Base-by-base conservation (phyloP, 1,140 invertebrate species). In the Orchestia grillus region DNA sequence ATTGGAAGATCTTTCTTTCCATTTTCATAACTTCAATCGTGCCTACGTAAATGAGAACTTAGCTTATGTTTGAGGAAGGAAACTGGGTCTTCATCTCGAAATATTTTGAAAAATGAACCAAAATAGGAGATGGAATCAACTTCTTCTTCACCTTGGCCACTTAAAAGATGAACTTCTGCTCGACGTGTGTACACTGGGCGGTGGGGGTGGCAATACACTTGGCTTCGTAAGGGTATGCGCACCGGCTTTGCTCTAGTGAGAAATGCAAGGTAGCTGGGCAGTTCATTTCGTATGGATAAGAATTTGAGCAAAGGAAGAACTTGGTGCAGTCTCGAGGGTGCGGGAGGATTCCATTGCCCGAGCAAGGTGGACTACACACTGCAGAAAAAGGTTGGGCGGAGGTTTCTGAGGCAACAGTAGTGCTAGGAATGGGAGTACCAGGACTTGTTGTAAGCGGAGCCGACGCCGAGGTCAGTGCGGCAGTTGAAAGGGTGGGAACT, bases 221-320 rank as follows among this genome's bases (percentile, higher is more conserved):
- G 15, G 88, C 88, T 36, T 90, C 88, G 4, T 0, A 4, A 42
- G 88, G 88, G 28, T 90, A 90, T 11, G n/a, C 41, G 43, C 88
- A 90, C 28, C 88, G 42, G 41, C 88, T 90, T 0, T 42, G 88
- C 6, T 41, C 88, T 3, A 42, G 15, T 90, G 88, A 90, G 88
- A 42, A 90, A 44, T 90, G 88, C 28, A 90, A 44, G 8, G n/a
- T 90, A 0, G 88, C 88, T 42, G 88, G 88, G 88, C 88, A 90
- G 88, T 90, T 44, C 88, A 90, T 90, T 44, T 90, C 88, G 88
- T 90, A 90, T 36, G 88, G 88, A 36, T 19, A 41, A 19, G 88
- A 90, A 44, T 90, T 90, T 8, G 88, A 90, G 88, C 88, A 90
- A 90, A 90, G 88, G 88, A 90, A 90, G 88, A 90, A 90, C 88